A percentile compares a stretch with the other conserved stretches of the same genome.
phyloP scores from a whole-genome alignment of 2,113 vertebrate genomes.

The Gopherus flavomarginatus region DNA sequence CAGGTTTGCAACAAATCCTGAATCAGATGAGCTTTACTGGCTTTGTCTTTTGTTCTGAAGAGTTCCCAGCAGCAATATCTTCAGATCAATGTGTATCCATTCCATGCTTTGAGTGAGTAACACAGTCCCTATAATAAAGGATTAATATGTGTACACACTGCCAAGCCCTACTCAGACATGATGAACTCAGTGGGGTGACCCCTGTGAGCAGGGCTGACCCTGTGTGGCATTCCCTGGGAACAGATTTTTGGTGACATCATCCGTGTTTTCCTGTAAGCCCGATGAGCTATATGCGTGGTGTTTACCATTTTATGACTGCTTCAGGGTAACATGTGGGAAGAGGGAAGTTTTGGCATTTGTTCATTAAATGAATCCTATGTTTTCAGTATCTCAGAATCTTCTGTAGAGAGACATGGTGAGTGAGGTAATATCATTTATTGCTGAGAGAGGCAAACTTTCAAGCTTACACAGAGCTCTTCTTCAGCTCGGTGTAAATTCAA shows the following conservation, averaged over 20 bases:
- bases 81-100: background rate
- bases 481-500: background rate
- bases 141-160: background rate
- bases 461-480: background rate
- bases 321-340: background rate
- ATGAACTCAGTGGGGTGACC: background rate
- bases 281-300: background rate
- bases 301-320: conserved; percentile 16
- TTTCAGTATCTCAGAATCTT: conserved; percentile 25
- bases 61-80: background rate
- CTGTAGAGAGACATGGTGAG: background rate
- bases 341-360: background rate
- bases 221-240: background rate
- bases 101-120: background rate
- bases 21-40: background rate
- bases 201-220: background rate
- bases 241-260: background rate
- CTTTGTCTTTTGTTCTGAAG: background rate
- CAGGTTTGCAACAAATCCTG: background rate
- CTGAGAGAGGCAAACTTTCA: background rate
- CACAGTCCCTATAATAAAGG: background rate
- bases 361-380: conserved; percentile 32
- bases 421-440: background rate
- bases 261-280: background rate
- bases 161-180: background rate